A percentile compares a stretch with the other conserved stretches of the same genome.
phyloP scores from a whole-genome alignment of 2,888 invertebrate genomes.

The Sphinx pinastri region DNA sequence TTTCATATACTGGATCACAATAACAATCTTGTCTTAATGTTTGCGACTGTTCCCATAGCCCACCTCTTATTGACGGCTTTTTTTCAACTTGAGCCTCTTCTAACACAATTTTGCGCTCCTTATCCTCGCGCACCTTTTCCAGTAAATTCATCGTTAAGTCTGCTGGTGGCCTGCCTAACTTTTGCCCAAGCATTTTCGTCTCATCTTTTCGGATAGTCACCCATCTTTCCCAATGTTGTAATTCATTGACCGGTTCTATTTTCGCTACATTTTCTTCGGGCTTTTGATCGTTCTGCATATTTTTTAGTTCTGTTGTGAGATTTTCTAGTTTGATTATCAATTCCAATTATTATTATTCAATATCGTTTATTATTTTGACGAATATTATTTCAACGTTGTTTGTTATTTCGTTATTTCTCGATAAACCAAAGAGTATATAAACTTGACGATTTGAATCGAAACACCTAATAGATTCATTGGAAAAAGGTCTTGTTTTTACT shows the following conservation, averaged over 20 bases:
- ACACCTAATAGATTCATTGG: not conserved
- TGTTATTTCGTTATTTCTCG: no score
- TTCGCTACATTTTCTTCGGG: not conserved
- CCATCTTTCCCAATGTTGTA: conserved; percentile 74
- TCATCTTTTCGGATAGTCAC: conserved; percentile 67
- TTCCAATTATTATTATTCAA: no score
- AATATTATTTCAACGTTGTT: no score
- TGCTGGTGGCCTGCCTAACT: conserved; percentile 52
- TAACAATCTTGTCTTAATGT: conserved; percentile 62
- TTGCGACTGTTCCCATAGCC: conserved; percentile 61
- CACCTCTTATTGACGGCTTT: conserved; percentile 55
- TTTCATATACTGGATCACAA: conserved; percentile 65
- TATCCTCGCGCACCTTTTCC: conserved; percentile 59
- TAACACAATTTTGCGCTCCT: conserved; percentile 64
- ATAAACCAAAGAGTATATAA: no score
- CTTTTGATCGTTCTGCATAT: conserved; percentile 33
- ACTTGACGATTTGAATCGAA: no score
- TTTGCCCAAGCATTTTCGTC: conserved; percentile 50
- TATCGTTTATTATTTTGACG: no score
- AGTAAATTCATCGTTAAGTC: conserved; percentile 70
- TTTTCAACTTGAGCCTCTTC: conserved; percentile 65
- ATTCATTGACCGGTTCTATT: conserved; percentile 57
- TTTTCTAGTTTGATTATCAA: not conserved
- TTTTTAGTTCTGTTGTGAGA: not conserved
- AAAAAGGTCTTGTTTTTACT: not conserved